Evolutionary conservation across 2,113 vertebrate species (phyloP), one percentile per base, ranked within the genome.

Genomic region (Microcebus griseorufus): DNA sequence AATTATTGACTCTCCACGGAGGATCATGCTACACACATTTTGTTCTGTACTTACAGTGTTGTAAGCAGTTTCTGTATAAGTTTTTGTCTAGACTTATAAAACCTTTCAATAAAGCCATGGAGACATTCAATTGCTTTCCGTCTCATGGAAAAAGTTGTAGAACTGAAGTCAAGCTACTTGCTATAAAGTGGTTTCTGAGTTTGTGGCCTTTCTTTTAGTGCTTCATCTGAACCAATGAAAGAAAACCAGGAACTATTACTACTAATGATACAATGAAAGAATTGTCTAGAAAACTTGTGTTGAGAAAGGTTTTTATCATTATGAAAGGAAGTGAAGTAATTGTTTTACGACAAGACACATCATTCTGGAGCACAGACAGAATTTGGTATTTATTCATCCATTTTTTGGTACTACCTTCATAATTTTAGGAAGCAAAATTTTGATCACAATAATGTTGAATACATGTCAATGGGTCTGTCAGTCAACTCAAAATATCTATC

Each of bases 11-110:
- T 95, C 69, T 93, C 93, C 80, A 14, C 25, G 16, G 81, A 94
- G 84, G 94, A 79, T 93, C 39, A n/a, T 72, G 90, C 93, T 92
- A 42, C 48, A 48, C 18, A 51, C 62, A 90, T 90, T 95, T 91
- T 55, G n/a, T 73, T 80, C 82, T 87, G 6, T 53, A 55, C 79
- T 98, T 95, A 93, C 25, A 65, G 60, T 27, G 87, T 78, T 95
- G 94, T 97, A 95, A 93, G 92, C 45, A 92, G 87, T 90, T 97
- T 95, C 95, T 97, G 75, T 93, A 83, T 81, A 97, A 60, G 69
- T 89, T 96, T 98, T 97, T 97, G 98, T 98, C 98, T 98, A 98
- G 98, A 98, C 97, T 97, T 97, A 97, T 98, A 98, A 98, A 98
- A 98, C 76, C 48, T 88, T 93, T 93, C 96, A 97, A 95, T 97